Conservation (phyloP, 92 coral and sea anemone genomes). For the Umimayanthus chanpuru region DNA sequence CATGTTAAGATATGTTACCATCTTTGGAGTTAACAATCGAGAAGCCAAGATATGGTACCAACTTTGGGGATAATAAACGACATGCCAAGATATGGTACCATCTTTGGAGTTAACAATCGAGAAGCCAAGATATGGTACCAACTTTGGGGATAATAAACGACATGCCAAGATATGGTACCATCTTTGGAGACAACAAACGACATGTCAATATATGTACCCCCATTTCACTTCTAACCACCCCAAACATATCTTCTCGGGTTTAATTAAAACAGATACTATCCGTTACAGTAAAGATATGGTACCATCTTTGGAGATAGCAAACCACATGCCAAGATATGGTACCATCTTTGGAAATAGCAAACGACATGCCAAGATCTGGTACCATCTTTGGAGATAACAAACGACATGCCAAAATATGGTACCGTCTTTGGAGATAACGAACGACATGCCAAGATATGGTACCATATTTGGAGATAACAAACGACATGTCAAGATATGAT, state of each 20-base stretch:
- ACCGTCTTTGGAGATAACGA: conserved; percentile 70
- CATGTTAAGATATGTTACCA: neutral
- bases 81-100: neutral
- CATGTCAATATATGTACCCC: no score
- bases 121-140: neutral
- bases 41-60: neutral
- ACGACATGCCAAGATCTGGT: neutral
- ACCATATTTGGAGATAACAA: neutral
- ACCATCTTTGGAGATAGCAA: no score
- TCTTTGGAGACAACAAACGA: conserved; percentile 52
- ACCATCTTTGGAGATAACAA: neutral
- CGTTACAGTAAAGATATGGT: no score
- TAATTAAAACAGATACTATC: no score
- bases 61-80: neutral
- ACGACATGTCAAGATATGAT: neutral
- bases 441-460: neutral
- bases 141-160: neutral
- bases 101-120: neutral
- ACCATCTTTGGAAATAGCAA: conserved; percentile 73
- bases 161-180: no score
- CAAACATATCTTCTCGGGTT: no score
- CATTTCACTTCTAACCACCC: no score
- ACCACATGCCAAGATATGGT: no score
- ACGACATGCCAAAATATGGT: neutral
- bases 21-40: no score